A percentile compares a stretch with the other conserved stretches of the same genome.
Conservation (phyloP, 2,888 invertebrate species). For the Ichneumoninae sp. region DNA sequence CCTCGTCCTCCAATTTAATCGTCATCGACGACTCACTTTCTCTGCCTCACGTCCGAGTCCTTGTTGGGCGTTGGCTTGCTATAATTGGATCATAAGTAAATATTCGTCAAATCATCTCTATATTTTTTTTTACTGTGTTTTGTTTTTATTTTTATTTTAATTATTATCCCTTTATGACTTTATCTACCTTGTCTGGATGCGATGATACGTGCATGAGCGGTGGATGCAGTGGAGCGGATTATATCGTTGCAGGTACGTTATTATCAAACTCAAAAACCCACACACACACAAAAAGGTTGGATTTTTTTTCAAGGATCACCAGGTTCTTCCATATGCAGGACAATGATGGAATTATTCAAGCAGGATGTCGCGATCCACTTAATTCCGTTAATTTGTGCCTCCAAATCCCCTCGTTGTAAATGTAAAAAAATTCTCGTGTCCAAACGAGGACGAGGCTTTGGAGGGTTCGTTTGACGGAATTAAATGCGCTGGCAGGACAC, state of each 20-base stretch:
- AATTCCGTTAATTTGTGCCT: neutral
- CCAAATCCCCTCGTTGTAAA: neutral
- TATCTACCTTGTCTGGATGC: slow-evolving; percentile 2
- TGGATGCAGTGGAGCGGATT: neutral
- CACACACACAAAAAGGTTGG: neutral
- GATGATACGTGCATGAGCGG: slow-evolving; percentile 11
- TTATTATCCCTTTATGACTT: slow-evolving; percentile 6
- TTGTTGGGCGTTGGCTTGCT: slow-evolving; percentile 83
- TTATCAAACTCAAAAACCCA: neutral
- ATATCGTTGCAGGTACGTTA: neutral
- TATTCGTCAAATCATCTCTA: slow-evolving; percentile 22
- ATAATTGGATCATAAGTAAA: slow-evolving; percentile 62
- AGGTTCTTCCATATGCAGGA: neutral
- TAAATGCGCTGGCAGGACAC: neutral
- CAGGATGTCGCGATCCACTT: neutral
- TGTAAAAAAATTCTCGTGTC: neutral
- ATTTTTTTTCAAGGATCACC: neutral
- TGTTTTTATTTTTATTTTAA: no score
- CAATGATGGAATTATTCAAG: neutral
- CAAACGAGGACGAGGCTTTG: neutral
- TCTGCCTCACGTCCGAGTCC: slow-evolving; percentile 83
- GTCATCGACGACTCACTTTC: slow-evolving; percentile 77
- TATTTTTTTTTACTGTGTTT: neutral
- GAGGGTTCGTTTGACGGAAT: no score
- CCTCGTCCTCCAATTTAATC: slow-evolving; percentile 57